Conservation (phyloP, 2,113 vertebrate species). For the Okapia johnstoni region DNA sequence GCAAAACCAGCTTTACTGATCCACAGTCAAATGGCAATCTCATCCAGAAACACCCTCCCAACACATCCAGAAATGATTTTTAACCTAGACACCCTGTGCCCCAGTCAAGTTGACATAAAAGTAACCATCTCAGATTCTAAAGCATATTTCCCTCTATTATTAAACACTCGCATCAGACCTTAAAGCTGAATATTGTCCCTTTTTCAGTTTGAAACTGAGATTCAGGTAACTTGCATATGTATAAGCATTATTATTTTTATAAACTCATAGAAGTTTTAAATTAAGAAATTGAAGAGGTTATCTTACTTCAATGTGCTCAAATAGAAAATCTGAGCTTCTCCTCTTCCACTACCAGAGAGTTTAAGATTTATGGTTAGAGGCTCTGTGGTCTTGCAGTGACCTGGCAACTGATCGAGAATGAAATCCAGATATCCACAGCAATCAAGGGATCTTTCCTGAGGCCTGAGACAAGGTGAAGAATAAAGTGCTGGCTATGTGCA, state of each 20-base stretch:
- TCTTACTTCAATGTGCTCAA: background rate
- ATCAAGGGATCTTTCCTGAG: background rate
- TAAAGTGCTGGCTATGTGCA: rapidly evolving
- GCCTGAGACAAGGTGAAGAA: background rate
- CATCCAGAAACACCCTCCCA: background rate
- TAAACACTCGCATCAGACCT: background rate
- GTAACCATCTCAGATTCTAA: background rate
- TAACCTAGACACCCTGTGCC: background rate
- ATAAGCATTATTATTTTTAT: background rate
- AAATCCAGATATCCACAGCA: background rate
- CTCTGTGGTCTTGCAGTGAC: background rate
- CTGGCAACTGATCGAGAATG: too few relatives aligned
- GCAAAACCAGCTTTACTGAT: background rate
- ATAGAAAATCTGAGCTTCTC: background rate
- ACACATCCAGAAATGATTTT: background rate
- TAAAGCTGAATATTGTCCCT: background rate
- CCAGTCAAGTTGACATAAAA: background rate
- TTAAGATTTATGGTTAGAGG: background rate
- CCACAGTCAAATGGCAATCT: background rate
- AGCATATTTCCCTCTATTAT: background rate
- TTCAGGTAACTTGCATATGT: background rate
- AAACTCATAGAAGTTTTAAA: background rate
- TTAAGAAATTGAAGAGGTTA: background rate
- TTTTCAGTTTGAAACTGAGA: background rate
- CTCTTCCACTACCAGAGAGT: background rate